Percentiles rank a stretch among this genome's conserved stretches.
Conservation (phyloP, 2,888 invertebrate genomes). For the Lepidocyrtoides sp. region DNA sequence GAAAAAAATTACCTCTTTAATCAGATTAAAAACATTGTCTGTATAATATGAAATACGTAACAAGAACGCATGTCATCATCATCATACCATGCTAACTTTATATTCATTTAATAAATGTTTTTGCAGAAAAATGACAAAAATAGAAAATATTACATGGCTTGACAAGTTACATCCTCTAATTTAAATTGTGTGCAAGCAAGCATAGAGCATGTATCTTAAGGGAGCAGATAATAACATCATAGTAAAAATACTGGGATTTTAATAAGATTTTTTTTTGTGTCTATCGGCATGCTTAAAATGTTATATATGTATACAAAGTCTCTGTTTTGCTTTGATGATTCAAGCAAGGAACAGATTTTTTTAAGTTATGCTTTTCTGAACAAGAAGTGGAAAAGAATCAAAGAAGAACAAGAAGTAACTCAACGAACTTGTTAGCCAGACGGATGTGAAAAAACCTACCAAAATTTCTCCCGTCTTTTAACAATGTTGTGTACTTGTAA, state of each 20-base stretch:
- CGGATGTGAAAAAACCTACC: background rate
- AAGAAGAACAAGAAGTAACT: background rate
- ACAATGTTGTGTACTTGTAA: background rate
- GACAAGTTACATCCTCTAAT: conserved; percentile 42
- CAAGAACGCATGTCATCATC: background rate
- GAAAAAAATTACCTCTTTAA: background rate
- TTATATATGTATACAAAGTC: too few species aligned
- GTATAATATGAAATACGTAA: background rate
- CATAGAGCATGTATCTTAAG: background rate
- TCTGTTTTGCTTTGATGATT: conserved; percentile 26
- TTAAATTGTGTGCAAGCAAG: background rate
- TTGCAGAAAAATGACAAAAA: background rate
- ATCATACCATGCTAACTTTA: background rate
- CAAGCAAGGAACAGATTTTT: conserved; percentile 11
- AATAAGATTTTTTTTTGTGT: background rate
- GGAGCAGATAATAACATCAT: background rate
- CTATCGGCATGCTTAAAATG: too few species aligned
- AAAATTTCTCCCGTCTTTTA: background rate
- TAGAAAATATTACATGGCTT: background rate
- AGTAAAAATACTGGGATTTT: conserved; percentile 1
- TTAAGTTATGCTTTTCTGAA: conserved; percentile 4
- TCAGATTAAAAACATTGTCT: background rate
- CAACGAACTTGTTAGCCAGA: background rate
- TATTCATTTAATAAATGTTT: background rate
- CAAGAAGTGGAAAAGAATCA: conserved; percentile 9